A percentile compares a stretch with the other conserved stretches of the same genome.
Evolutionary conservation across 2,113 vertebrate genomes (phyloP).

Genomic region (Chlorocebus sabaeus): DNA sequence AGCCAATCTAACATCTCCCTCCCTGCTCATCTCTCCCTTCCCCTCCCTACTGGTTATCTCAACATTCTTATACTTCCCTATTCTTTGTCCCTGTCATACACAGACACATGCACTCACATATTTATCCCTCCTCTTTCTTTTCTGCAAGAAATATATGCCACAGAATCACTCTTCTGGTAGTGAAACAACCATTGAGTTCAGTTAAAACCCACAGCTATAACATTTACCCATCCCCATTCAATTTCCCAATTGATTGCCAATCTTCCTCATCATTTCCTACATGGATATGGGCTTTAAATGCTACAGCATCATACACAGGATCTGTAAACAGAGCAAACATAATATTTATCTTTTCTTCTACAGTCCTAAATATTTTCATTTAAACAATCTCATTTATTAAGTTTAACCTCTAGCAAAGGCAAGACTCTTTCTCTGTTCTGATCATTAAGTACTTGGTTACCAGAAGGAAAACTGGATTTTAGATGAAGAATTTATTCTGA

Average conservation of each 20-base stretch:
- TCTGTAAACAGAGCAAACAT: not conserved
- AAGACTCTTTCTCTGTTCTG: not conserved
- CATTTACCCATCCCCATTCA: not conserved
- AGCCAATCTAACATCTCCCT: not conserved
- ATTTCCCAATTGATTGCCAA: not conserved
- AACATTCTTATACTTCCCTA: not conserved
- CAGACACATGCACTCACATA: not conserved
- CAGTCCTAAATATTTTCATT: not conserved
- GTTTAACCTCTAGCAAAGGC: not conserved
- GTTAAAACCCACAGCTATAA: not conserved
- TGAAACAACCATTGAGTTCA: not conserved
- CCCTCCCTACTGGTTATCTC: not conserved
- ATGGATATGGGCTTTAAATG: not conserved
- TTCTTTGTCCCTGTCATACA: not conserved
- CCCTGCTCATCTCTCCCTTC: not conserved
- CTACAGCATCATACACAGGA: not conserved
- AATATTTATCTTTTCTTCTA: not conserved
- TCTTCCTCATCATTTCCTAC: not conserved
- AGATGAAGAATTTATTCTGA: not conserved
- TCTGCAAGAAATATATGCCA: not conserved
- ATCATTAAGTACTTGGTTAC: not conserved
- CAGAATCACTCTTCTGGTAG: not conserved
- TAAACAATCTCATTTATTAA: not conserved
- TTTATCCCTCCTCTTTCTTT: not conserved
- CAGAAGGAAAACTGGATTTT: not conserved